Evolutionary conservation across 2,113 vertebrate species (phyloP), one percentile per base, ranked within the genome.

Genomic region (Gopherus flavomarginatus): DNA sequence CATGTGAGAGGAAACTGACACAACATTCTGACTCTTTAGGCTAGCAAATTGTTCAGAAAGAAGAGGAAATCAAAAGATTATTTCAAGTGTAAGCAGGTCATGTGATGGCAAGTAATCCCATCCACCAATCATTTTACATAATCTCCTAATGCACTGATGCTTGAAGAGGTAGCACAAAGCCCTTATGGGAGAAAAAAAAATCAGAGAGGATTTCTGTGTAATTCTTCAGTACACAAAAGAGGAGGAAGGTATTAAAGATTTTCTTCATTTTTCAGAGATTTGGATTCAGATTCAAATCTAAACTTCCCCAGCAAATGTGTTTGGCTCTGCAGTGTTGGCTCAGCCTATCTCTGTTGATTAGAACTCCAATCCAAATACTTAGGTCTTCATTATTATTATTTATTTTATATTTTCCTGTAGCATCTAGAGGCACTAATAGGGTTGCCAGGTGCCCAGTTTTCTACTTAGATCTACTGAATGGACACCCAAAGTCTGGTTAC

Each of bases 41-140:
- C 83, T 86, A 92, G 83, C 29, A 94, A 62, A 19, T 85, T 81
- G 11, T 86, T 53, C 83, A 92, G 88, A 92, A 88, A 90, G 80
- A 92, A 88, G 62, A 17, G 44, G 38, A 72, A 95, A 88, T 91
- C 56, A 92, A 93, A 96, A 95, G 92, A 95, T 94, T 78, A 85
- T 92, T 96, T 83, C 26, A 94, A 83, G 90, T 90, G 78, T 93
- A 85, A 90, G 85, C 90, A 90, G 42, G 80, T 95, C 59, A 47
- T 56, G n/a, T 85, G 94, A 83, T 82, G 79, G 78, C 31, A 49
- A 86, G 17, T 83, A 87, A 97, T 93, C 86, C 53, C 57, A 78
- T 94, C 93, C 85, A 86, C 11, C n/a, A 75, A 8, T 85, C 84
- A 90, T 92, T 95, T 90, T 95, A 79, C 80, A 54, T 82, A 85